Evolutionary conservation across 2,888 invertebrate species (phyloP).

Genomic region (Noctua janthina): DNA sequence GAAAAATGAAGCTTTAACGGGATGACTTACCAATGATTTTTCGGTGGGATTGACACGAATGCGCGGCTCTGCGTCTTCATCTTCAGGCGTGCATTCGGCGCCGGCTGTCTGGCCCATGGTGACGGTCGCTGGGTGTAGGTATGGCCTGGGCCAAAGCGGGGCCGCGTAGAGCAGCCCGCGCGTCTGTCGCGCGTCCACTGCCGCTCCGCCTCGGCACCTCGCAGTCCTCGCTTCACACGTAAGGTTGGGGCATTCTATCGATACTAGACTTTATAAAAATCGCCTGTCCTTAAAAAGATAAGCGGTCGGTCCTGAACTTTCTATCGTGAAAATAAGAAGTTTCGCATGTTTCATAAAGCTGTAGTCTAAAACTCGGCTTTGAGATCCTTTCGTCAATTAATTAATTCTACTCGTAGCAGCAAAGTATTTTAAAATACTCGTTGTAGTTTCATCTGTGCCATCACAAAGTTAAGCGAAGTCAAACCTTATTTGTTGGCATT

Average conservation of each 20-base stretch:
- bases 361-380: background rate
- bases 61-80: slow-evolving; percentile 88
- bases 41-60: slow-evolving; percentile 88
- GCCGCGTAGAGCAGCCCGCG: slow-evolving; percentile 89
- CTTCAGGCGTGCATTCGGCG: slow-evolving; percentile 88
- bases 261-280: slow-evolving; percentile 30
- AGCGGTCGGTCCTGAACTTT: background rate
- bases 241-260: slow-evolving; percentile 70
- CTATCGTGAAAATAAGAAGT: background rate
- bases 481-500: background rate
- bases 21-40: slow-evolving; percentile 87
- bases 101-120: slow-evolving; percentile 90
- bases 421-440: background rate
- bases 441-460: background rate
- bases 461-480: background rate
- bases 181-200: slow-evolving; percentile 87
- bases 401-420: background rate
- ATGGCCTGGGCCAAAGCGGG: slow-evolving; percentile 77
- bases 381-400: background rate
- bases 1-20: background rate
- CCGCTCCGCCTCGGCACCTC: slow-evolving; percentile 76
- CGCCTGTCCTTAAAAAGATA: background rate
- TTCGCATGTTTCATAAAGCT: background rate
- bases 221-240: slow-evolving; percentile 67
- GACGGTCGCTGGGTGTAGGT: slow-evolving; percentile 51